Percentiles rank a stretch among this genome's conserved stretches.
Conservation (phyloP, 2,888 invertebrate genomes). For the Schizaphis graminum region DNA sequence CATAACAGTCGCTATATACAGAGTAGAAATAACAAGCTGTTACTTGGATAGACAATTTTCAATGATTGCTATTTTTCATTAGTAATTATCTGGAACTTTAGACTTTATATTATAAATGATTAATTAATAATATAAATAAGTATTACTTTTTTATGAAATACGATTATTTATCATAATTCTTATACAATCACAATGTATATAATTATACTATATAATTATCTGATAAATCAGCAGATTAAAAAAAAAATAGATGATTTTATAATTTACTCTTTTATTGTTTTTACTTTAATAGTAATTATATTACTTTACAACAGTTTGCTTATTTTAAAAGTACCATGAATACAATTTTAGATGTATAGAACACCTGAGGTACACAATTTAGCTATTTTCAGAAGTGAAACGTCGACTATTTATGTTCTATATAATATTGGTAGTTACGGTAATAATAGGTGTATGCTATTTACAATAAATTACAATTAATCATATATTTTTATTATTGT, state of each 20-base stretch:
- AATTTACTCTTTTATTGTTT: not conserved
- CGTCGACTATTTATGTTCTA: not conserved
- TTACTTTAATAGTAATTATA: not conserved
- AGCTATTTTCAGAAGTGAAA: not conserved
- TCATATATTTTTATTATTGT: not conserved
- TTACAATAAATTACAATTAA: not conserved
- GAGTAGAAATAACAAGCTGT: not conserved
- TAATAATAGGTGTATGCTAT: not conserved
- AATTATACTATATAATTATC: not conserved
- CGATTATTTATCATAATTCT: not conserved
- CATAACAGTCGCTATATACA: not conserved
- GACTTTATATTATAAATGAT: not conserved
- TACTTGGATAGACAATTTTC: not conserved
- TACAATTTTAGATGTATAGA: constrained; percentile 1
- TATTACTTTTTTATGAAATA: not conserved
- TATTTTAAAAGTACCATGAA: not conserved
- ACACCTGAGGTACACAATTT: not conserved
- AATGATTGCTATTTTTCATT: not conserved
- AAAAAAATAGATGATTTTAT: not conserved
- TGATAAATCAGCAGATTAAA: not conserved
- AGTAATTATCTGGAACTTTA: not conserved
- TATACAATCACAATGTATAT: not conserved
- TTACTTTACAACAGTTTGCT: not conserved
- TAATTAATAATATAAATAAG: not conserved
- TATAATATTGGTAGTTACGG: not conserved